Evolutionary conservation across 2,797 vertebrate species (phyloP), one percentile per base, ranked within the genome.

Genomic region (Brachyalestes nurse): DNA sequence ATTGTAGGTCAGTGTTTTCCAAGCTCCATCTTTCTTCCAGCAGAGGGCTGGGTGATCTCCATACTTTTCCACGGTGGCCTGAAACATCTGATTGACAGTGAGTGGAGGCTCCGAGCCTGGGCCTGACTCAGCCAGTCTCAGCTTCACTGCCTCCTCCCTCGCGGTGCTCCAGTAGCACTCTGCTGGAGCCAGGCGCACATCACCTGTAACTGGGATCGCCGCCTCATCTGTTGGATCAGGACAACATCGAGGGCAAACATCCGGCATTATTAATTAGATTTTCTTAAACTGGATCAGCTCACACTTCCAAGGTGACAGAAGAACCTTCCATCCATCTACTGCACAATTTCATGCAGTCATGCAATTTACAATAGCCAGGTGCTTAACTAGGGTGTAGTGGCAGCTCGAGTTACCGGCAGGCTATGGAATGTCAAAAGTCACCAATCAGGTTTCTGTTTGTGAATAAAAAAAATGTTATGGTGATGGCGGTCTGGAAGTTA

Each of bases 81-180:
- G 81, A 69, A 96, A 94, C 91, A 95, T 81, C 88, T 95, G 94
- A 55, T 93, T 89, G 85, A 93, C 14, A 0, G 95, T 96, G 45
- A 93, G 42, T 0, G 95, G 94, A 0, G 87, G 80, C 53, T 88
- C 83, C 0, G 93, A 93, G 0, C 90, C 91, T 0, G 69, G 83
- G 0, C 92, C 94, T 0, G 91, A 88, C 1, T 69, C 65, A 61
- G 90, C 90, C 89, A 95, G 90, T 81, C 94, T 91, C 89, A 96
- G 90, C 77, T 25, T 85, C 40, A 96, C 95, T 0, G 91, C 87
- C 57, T 87, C 3, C 71, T 95, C 87, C 45, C 83, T 90, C n/a
- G 28, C 4, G 23, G 40, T 64, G 76, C 83, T 90, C 94, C 94
- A 96, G 25, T 94, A 87, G 10, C 83, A 66, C 4, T 93, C 87